These are phyloP conservation scores for Calameuta idolon DNA, from an alignment of 2,888 invertebrate genomes.

Conservation along the genomic window DNA sequence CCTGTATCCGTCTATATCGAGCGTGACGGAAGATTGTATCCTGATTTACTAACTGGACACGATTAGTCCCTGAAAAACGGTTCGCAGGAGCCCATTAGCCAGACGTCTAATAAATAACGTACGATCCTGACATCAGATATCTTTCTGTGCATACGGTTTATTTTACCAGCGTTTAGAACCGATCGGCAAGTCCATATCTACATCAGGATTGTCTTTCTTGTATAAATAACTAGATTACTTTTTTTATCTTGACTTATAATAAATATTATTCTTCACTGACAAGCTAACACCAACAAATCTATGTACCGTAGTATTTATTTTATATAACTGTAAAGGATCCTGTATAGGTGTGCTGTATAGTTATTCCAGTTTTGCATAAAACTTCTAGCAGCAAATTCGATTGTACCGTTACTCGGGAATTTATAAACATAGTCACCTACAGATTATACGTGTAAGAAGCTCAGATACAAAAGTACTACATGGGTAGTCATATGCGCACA, in stretches of 20 bases:
- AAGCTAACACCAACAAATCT: not conserved
- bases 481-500: not conserved
- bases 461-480: not conserved
- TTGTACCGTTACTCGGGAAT: not conserved
- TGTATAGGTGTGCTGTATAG: not conserved
- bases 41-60: not conserved
- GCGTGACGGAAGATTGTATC: slow-evolving; percentile 1
- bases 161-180: not conserved
- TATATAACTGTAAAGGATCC: not conserved
- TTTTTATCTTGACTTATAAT: not conserved
- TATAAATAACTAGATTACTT: not conserved
- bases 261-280: not conserved
- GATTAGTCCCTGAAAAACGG: not conserved
- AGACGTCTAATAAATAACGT: slow-evolving; percentile 4
- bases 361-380: not conserved
- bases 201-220: not conserved
- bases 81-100: not conserved
- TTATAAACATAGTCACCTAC: not conserved
- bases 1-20: not conserved
- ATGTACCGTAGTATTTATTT: not conserved
- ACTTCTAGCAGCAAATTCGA: not conserved
- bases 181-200: not conserved
- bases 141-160: not conserved
- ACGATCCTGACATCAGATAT: not conserved
- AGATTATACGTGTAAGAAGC: not conserved